These are phyloP conservation scores for Camelus bactrianus DNA, from an alignment of 2,113 vertebrate species.

Conservation along the genomic window DNA sequence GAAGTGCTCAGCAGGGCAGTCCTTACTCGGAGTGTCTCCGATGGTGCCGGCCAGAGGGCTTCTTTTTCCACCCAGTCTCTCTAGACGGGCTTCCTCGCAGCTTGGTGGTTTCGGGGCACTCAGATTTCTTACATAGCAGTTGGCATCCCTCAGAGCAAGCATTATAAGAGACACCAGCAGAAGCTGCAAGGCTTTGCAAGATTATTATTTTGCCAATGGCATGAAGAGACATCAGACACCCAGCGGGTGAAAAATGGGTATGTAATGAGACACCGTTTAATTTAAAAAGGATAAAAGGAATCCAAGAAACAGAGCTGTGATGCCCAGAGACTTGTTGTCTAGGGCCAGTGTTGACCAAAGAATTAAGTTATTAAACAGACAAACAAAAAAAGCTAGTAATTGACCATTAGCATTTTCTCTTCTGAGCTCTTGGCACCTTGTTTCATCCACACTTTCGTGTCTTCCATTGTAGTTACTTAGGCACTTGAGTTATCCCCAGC, in stretches of 20 bases:
- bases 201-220: not conserved
- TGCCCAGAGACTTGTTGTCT: not conserved
- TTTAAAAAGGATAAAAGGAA: not conserved
- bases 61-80: not conserved
- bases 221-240: not conserved
- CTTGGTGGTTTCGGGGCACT: not conserved
- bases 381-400: not conserved
- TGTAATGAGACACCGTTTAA: not conserved
- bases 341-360: not conserved
- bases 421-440: not conserved
- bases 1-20: not conserved
- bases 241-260: not conserved
- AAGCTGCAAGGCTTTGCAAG: not conserved
- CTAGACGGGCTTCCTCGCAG: not conserved
- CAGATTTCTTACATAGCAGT: not conserved
- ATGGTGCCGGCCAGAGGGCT: not conserved
- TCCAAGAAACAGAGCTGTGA: not conserved
- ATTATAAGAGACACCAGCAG: not conserved
- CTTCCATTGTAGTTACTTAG: not conserved
- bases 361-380: not conserved
- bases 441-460: not conserved
- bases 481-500: not conserved
- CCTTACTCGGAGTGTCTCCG: not conserved
- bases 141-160: not conserved
- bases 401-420: not conserved